These are phyloP conservation scores for Porites divaricata DNA, from an alignment of 92 coral and sea anemone species.

Conservation along the genomic window DNA sequence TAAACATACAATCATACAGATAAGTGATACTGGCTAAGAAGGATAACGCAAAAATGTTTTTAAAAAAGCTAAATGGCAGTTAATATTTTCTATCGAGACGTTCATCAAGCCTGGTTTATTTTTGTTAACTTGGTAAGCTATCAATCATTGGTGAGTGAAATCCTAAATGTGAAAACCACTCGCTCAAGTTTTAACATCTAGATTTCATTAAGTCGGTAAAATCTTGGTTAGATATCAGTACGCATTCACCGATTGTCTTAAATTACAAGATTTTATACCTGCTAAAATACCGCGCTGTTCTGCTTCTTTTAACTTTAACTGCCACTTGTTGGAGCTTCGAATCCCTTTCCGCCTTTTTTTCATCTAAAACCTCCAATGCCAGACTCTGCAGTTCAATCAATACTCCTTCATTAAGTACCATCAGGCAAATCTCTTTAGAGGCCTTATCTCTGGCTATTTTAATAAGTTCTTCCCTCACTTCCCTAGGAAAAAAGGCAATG, in stretches of 20 bases:
- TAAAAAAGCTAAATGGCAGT: no score
- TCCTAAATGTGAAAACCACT: no score
- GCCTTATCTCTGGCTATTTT: constrained; percentile 56
- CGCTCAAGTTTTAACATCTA: no score
- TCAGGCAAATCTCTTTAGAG: constrained; percentile 49
- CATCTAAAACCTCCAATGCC: constrained; percentile 49
- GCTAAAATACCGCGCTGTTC: constrained; percentile 64
- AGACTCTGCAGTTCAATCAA: constrained; percentile 28
- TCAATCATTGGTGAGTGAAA: no score
- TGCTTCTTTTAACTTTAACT: constrained; percentile 27
- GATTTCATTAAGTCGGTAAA: no score
- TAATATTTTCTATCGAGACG: no score
- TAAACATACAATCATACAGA: no score
- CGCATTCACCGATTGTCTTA: not conserved
- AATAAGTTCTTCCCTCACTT: constrained; percentile 38
- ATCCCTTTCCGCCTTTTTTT: constrained; percentile 68
- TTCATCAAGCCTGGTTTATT: no score
- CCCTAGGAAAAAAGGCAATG: constrained; percentile 17
- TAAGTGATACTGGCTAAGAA: no score
- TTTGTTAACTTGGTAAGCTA: no score
- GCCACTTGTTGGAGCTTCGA: constrained; percentile 58
- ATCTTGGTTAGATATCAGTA: no score
- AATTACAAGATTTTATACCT: constrained; percentile 35
- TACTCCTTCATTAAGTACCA: constrained; percentile 50
- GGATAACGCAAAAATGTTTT: no score